Evolutionary conservation across 2,888 invertebrate species (phyloP).

Genomic region (Lasius fuliginosus): DNA sequence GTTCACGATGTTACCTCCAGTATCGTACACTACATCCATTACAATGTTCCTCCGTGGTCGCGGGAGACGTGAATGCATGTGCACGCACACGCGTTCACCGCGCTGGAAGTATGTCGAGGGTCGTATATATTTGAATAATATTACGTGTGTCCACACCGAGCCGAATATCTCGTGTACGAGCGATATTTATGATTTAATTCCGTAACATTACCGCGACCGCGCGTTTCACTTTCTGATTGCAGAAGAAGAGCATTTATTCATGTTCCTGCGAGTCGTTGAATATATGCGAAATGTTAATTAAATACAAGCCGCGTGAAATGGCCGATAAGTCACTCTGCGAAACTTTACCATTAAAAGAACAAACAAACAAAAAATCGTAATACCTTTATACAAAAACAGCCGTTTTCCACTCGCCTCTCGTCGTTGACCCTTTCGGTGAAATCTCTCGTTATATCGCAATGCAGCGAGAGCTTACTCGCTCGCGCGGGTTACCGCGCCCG

Average conservation of each 20-base stretch:
- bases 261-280: not conserved
- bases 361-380: not conserved
- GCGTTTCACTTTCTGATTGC: constrained; percentile 39
- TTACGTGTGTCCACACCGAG: constrained; percentile 63
- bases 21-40: constrained; percentile 76
- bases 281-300: constrained; percentile 39
- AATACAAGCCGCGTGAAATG: constrained; percentile 19
- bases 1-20: constrained; percentile 69
- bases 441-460: constrained; percentile 33
- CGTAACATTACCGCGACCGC: constrained; percentile 16
- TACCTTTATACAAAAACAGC: constrained; percentile 13
- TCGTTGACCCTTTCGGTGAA: not conserved
- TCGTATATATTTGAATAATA: constrained; percentile 70
- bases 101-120: constrained; percentile 48
- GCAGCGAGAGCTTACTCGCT: constrained; percentile 32
- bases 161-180: constrained; percentile 45
- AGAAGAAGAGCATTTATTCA: constrained; percentile 40
- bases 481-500: constrained; percentile 26
- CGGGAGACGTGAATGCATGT: constrained; percentile 2
- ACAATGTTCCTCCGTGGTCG: constrained; percentile 69
- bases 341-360: not conserved
- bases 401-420: not conserved
- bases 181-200: constrained; percentile 64
- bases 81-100: constrained; percentile 35
- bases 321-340: constrained; percentile 9